Conservation (phyloP, 2,113 vertebrate genomes). For the Stegostoma tigrinum region DNA sequence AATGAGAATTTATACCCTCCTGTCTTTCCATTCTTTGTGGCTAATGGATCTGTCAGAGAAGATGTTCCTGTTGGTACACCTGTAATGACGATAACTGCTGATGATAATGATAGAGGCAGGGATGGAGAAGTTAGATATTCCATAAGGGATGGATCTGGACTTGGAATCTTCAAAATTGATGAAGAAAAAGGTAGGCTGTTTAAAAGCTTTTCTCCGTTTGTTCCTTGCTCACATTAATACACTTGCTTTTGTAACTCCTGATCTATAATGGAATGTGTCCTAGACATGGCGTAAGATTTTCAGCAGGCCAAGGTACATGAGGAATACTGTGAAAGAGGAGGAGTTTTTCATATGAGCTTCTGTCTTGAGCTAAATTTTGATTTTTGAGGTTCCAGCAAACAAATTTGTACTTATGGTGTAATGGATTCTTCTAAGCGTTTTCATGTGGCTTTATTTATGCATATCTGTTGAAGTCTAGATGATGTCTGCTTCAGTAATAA, state of each 20-base stretch:
- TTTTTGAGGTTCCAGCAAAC: neutral
- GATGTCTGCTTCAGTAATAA: neutral
- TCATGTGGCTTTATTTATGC: neutral
- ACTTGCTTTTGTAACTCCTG: neutral
- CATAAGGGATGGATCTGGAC: slow-evolving; percentile 85
- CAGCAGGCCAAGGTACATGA: neutral
- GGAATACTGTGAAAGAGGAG: neutral
- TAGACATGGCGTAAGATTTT: neutral
- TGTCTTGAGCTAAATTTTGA: neutral
- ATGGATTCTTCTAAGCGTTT: neutral
- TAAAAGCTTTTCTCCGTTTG: neutral
- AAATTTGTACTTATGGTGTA: neutral
- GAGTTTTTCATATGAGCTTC: no score
- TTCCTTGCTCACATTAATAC: neutral
- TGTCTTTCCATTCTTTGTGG: slow-evolving; percentile 75
- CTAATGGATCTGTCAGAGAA: slow-evolving; percentile 83
- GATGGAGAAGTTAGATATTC: slow-evolving; percentile 89
- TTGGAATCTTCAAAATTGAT: slow-evolving; percentile 86
- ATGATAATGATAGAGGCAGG: slow-evolving; percentile 77
- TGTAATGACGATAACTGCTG: slow-evolving; percentile 78
- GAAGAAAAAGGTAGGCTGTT: slow-evolving; percentile 82
- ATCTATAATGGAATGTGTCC: neutral
- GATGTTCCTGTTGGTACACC: slow-evolving; percentile 74
- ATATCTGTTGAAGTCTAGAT: neutral
- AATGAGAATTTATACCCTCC: slow-evolving; percentile 88